Percentiles rank a stretch among this genome's conserved stretches.
Evolutionary conservation across 1,140 invertebrate genomes (phyloP).

Genomic region (Cherax quadricarinatus): DNA sequence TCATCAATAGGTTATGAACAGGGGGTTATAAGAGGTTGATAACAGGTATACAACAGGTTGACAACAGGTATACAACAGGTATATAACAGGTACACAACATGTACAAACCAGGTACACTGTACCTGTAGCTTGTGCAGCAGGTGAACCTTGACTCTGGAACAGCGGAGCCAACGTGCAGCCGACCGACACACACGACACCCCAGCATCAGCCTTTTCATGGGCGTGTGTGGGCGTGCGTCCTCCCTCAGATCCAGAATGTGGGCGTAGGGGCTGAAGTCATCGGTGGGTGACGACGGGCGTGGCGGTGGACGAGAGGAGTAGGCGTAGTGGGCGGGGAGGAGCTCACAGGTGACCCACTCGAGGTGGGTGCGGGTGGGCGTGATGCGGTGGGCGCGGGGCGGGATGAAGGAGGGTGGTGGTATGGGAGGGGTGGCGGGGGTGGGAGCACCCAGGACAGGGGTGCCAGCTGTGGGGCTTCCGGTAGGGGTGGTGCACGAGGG

Average conservation of each 20-base stretch:
- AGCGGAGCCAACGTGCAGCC: slow-evolving; percentile 46
- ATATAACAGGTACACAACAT: background rate
- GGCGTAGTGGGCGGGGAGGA: background rate
- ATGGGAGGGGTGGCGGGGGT: background rate
- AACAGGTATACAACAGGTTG: too few species aligned
- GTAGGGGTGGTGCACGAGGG: slow-evolving; percentile 1
- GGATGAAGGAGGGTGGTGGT: background rate
- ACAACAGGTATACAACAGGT: too few species aligned
- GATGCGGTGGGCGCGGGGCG: slow-evolving; percentile 10
- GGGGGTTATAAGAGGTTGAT: too few species aligned
- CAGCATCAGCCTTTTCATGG: slow-evolving; percentile 38
- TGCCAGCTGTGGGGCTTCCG: slow-evolving; percentile 16
- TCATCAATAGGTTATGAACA: too few species aligned
- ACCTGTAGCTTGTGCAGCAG: slow-evolving; percentile 50
- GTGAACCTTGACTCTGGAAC: slow-evolving; percentile 43
- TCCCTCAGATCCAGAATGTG: slow-evolving; percentile 41
- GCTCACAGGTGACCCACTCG: slow-evolving; percentile 29
- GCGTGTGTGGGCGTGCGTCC: background rate
- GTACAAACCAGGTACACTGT: background rate
- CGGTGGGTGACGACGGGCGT: slow-evolving; percentile 10
- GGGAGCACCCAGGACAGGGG: slow-evolving; percentile 25
- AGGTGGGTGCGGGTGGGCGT: slow-evolving; percentile 19
- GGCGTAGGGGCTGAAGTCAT: slow-evolving; percentile 42
- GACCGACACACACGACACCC: slow-evolving; percentile 55
- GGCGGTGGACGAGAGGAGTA: background rate